Base-by-base conservation (phyloP, 2,888 invertebrate genomes). In the Zygaena filipendulae region DNA sequence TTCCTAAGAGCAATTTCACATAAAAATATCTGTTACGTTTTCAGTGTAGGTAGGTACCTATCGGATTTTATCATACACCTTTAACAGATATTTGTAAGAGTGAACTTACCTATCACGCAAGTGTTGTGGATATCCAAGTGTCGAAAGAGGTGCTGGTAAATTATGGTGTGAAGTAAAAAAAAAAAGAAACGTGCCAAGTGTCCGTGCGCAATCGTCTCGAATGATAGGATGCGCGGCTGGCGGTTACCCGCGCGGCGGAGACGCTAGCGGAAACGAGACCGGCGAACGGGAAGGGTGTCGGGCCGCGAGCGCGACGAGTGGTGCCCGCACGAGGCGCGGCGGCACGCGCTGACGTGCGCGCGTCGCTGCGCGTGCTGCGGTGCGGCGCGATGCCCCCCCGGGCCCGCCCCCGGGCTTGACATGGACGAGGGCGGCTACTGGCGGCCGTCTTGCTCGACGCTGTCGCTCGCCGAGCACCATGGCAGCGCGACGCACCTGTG, bases 311-410 rank as follows among this genome's bases (percentile, higher is more conserved):
- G 72, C 55, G 75, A 79, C 57, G 72, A 72, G 45, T 75, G 77
- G 77, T 77, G 77, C 68, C 66, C 68, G 75, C 77, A 77, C 66
- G 77, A 75, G 69, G 74, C 72, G 66, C 66, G 74, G 57, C 71
- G 71, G 49, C 75, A 77, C 72, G 77, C 72, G 67, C 64, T 75
- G 77, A 77, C 77, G 71, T 79, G 77, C 59, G 60, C 62, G 43
- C 59, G 75, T 70, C 77, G 77, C 63, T 75, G 77, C 75, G 75
- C 72, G 56, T 75, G 75, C 66, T 77, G 77, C 50, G 77, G 77
- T 68, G 77, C 75, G 59, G 71, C 75, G 71, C 75, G 75, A 77
- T 77, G 77, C 62, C 62, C 69, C 37, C 61, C 63, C 31, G 40
- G 38, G 33, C 33, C 28, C 35, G 33, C 19, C n/a, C 32, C 37